phyloP scores from a whole-genome alignment of 2,113 vertebrate species.

The Phalacrocorax pelagicus region DNA sequence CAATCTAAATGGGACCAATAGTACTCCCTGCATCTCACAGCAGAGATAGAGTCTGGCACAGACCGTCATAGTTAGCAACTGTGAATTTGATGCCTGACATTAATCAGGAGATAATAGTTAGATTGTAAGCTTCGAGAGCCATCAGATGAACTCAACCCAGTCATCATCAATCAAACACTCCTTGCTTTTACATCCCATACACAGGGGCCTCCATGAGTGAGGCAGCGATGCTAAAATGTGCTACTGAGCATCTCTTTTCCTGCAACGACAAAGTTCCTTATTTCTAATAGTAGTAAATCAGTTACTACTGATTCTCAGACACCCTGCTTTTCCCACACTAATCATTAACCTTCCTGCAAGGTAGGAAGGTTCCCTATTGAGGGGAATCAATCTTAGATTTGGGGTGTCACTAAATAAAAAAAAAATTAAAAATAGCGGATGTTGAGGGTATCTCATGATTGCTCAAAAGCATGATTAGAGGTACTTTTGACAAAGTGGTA shows the following conservation, averaged over 20 bases:
- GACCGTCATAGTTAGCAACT: background rate
- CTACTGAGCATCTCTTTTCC: background rate
- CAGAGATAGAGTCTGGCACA: background rate
- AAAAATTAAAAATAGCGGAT: background rate
- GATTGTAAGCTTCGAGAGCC: background rate
- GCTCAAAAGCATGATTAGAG: background rate
- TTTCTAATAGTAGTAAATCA: background rate
- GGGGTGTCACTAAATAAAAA: background rate
- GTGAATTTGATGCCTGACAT: background rate
- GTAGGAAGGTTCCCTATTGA: background rate
- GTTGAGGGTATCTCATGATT: background rate
- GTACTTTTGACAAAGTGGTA: background rate
- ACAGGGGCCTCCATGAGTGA: background rate
- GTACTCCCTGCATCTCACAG: background rate
- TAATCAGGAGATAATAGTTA: constrained; percentile 2
- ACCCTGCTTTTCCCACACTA: background rate
- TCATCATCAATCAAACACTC: background rate
- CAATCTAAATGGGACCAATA: background rate
- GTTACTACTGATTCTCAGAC: background rate
- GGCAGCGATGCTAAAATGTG: background rate
- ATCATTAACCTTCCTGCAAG: background rate
- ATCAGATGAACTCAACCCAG: background rate
- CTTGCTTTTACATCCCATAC: background rate
- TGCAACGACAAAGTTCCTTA: background rate
- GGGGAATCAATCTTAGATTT: background rate